Conservation (phyloP, 30 jellyfish, hydroid and myxozoan species). For the Cassiopea xamachana region DNA sequence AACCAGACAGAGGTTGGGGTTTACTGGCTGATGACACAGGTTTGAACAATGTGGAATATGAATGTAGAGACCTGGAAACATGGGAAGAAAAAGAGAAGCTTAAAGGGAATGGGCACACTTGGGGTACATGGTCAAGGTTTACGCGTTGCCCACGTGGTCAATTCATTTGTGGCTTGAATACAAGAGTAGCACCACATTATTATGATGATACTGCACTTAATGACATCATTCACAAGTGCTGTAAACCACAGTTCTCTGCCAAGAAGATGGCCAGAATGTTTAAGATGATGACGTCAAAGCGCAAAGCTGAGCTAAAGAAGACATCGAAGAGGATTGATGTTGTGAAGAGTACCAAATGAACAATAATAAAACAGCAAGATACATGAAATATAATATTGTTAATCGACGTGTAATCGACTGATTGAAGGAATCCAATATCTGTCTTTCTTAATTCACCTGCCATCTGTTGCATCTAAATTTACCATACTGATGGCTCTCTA, state of each 20-base stretch:
- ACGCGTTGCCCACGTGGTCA: conserved; percentile 39
- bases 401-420: no score
- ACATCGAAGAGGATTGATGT: not conserved
- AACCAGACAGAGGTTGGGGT: conserved; percentile 23
- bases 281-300: no score
- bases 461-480: no score
- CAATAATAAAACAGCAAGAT: not conserved
- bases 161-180: conserved; percentile 49
- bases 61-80: conserved; percentile 45
- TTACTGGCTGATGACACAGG: conserved; percentile 42
- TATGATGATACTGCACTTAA: conserved; percentile 58
- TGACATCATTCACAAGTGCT: conserved; percentile 60
- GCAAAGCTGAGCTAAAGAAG: not conserved
- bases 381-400: no score
- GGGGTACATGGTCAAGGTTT: conserved; percentile 49
- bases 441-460: no score
- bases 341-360: not conserved
- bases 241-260: conserved; percentile 28
- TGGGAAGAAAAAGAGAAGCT: conserved; percentile 14
- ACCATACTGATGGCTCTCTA: no score
- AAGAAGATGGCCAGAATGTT: conserved; percentile 34
- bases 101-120: conserved; percentile 21
- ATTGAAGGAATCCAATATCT: no score
- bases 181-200: conserved; percentile 27
- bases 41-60: conserved; percentile 38